Percentiles rank a stretch among this genome's conserved stretches.
phyloP scores from a whole-genome alignment of 2,113 vertebrate species.

The Protobothrops flavoviridis region DNA sequence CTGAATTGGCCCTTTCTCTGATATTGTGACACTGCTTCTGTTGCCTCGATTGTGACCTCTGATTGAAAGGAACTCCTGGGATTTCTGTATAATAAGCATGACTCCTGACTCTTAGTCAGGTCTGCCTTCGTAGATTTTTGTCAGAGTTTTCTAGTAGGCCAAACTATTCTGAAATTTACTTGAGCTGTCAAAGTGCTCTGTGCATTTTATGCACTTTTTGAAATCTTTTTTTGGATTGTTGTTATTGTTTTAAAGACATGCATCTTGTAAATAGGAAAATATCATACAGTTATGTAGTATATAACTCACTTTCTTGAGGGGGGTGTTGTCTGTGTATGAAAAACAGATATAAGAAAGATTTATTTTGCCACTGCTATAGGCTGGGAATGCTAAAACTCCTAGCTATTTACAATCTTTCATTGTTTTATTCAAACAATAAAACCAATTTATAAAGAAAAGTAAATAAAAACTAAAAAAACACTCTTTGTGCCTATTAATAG shows the following conservation, averaged over 20 bases:
- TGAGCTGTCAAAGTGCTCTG: slow-evolving; percentile 31
- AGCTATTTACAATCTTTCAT: not conserved
- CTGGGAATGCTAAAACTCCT: not conserved
- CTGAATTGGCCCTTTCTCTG: slow-evolving; percentile 88
- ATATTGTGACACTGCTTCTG: slow-evolving; percentile 84
- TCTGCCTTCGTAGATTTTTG: slow-evolving; percentile 68
- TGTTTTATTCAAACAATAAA: not conserved
- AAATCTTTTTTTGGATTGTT: not conserved
- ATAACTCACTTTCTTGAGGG: not conserved
- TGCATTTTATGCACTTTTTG: slow-evolving; percentile 47
- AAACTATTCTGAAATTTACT: slow-evolving; percentile 58
- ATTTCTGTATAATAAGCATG: slow-evolving; percentile 88
- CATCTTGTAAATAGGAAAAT: slow-evolving; percentile 33
- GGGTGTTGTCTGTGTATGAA: not conserved
- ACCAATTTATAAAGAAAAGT: not conserved
- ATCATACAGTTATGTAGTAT: not conserved
- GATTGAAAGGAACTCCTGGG: slow-evolving; percentile 87
- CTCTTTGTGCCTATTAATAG: not conserved
- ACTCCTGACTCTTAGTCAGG: slow-evolving; percentile 87
- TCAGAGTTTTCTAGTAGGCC: slow-evolving; percentile 58
- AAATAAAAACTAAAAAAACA: not conserved
- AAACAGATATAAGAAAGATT: not conserved
- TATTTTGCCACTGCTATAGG: not conserved
- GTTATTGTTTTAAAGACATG: slow-evolving; percentile 14
- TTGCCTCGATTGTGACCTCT: slow-evolving; percentile 83